phyloP scores from a whole-genome alignment of 2,797 vertebrate genomes.

The Pterois miles region DNA sequence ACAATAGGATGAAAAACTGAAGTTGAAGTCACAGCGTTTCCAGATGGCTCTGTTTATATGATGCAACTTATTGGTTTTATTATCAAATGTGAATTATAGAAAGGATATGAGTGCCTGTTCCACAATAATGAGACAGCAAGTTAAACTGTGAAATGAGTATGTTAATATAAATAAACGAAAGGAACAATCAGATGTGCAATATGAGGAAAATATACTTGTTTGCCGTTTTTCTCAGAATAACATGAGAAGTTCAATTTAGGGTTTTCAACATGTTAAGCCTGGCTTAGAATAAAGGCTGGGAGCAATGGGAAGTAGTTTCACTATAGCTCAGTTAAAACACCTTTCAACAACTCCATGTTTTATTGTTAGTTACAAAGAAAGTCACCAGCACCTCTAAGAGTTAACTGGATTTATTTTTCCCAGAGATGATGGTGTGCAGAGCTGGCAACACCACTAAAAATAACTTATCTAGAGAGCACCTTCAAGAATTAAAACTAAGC shows the following conservation, averaged over 20 bases:
- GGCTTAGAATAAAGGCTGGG: neutral
- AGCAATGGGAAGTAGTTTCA: neutral
- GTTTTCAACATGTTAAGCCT: neutral
- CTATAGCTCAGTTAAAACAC: neutral
- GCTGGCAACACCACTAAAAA: neutral
- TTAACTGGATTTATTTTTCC: neutral
- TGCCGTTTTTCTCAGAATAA: neutral
- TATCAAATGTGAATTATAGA: conserved; percentile 13
- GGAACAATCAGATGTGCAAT: neutral
- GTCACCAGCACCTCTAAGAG: neutral
- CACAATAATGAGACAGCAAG: neutral
- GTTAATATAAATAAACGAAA: neutral
- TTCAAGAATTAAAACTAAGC: neutral
- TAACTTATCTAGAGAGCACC: neutral
- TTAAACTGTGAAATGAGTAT: conserved; percentile 2
- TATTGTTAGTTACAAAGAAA: neutral
- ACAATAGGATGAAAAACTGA: neutral
- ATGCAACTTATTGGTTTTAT: conserved; percentile 17
- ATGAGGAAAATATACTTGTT: neutral
- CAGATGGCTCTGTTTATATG: conserved; percentile 33
- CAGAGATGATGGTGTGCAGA: neutral
- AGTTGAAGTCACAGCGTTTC: neutral
- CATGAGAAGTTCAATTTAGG: neutral
- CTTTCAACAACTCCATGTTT: neutral
- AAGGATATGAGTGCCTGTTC: neutral